Conservation (phyloP, 1,140 invertebrate genomes). For the Bombus affinis region DNA sequence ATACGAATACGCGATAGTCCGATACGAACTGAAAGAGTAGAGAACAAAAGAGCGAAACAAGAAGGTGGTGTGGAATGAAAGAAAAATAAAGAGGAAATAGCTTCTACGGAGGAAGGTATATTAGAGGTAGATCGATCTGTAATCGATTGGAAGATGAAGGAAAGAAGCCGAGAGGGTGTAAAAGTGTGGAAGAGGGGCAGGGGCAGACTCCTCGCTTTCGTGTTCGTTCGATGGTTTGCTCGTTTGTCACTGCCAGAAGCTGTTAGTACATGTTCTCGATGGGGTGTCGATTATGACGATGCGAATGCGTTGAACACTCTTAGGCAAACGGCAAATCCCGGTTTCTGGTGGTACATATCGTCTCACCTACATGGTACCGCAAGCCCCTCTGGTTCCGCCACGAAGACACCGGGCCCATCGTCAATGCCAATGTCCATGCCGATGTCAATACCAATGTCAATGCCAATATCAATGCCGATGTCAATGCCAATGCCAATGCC, state of each 20-base stretch:
- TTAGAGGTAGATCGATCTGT: background rate
- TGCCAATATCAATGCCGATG: constrained; percentile 66
- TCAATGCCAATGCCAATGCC: constrained; percentile 57
- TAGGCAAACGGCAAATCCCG: constrained; percentile 80
- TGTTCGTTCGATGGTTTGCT: constrained; percentile 2
- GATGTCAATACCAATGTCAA: constrained; percentile 59
- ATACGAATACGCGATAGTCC: no score
- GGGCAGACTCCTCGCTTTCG: constrained; percentile 26
- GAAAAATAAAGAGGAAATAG: background rate
- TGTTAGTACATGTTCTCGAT: constrained; percentile 7
- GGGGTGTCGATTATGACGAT: constrained; percentile 66
- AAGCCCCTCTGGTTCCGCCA: constrained; percentile 77
- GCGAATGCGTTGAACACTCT: constrained; percentile 70
- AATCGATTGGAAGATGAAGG: background rate
- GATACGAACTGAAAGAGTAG: background rate
- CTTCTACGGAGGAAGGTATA: background rate
- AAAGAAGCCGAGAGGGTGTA: constrained; percentile 31
- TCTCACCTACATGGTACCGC: constrained; percentile 78
- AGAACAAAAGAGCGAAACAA: background rate
- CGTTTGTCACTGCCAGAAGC: constrained; percentile 36
- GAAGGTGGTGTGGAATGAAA: no score
- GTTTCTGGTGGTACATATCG: constrained; percentile 82
- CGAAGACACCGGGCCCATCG: constrained; percentile 78
- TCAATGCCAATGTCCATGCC: constrained; percentile 73
- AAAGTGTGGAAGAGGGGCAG: constrained; percentile 43